A percentile compares a stretch with the other conserved stretches of the same genome.
These are phyloP conservation scores for Muscina levida DNA, from an alignment of 2,888 invertebrate genomes.

Conservation along the genomic window DNA sequence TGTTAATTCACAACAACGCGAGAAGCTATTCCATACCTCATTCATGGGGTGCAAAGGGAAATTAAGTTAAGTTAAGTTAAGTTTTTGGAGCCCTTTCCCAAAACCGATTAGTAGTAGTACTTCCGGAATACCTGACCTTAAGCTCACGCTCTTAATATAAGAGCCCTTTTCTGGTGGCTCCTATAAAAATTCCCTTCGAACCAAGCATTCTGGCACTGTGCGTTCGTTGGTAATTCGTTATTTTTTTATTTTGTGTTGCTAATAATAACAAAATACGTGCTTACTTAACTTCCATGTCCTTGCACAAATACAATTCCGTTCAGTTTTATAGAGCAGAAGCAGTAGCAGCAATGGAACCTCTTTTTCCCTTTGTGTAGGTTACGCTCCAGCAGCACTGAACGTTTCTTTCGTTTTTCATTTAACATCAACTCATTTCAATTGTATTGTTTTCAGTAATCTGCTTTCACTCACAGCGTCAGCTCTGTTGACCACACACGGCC, in stretches of 20 bases:
- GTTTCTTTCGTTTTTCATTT: background rate
- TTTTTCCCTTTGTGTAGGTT: background rate
- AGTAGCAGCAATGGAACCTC: background rate
- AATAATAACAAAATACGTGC: conserved; percentile 56
- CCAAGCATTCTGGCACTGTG: too few relatives aligned
- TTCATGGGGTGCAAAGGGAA: too few relatives aligned
- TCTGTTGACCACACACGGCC: conserved; percentile 23
- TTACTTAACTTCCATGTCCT: conserved; percentile 52
- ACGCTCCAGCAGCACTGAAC: background rate
- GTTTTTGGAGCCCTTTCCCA: too few relatives aligned
- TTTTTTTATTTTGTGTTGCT: conserved; percentile 35
- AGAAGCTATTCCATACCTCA: too few relatives aligned
- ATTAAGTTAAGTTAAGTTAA: too few relatives aligned
- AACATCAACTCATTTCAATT: conserved; percentile 4
- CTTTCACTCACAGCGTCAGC: background rate
- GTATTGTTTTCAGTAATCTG: conserved; percentile 28
- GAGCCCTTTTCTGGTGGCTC: too few relatives aligned
- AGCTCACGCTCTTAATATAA: too few relatives aligned
- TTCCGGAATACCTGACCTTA: too few relatives aligned
- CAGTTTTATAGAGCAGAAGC: conserved; percentile 13
- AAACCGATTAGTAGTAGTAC: too few relatives aligned
- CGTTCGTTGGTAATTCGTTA: too few relatives aligned
- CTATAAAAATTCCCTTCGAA: too few relatives aligned
- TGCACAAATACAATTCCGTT: conserved; percentile 41
- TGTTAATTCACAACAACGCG: too few relatives aligned